Base-by-base conservation (phyloP, 2,888 invertebrate genomes). In the Coelinius sp. region DNA sequence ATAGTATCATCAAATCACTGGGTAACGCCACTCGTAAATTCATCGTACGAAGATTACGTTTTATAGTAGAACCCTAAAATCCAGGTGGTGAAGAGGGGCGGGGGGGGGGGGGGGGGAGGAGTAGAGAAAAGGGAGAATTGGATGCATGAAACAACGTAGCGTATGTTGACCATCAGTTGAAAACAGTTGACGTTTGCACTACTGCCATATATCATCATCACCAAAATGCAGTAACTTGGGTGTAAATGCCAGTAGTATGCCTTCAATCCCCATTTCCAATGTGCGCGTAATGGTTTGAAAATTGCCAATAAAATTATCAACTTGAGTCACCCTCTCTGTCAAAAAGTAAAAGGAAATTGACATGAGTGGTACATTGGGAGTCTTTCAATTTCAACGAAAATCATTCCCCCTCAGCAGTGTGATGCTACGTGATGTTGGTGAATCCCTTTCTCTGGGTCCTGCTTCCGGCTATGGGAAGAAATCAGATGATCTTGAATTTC, bases 341-440 rank as follows among this genome's bases (percentile, higher is more conserved):
- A 25, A 12, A 27, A 64, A 22, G 8, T 62, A 22, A 22, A 20
- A 49, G 46, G 46, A 49, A 87, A 86, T 86, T 87, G 87, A 76
- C 83, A 81, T 77, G 78, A 83, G 83, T 83, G 81, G 59, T 80
- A 79, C 24, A 25, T 31, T 79, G 80, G 76, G 78, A 83, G 79
- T 86, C 85, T 85, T 86, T 85, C 86, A 85, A 87, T 86, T 81
- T 85, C 77, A 75, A 78, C 17, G 46, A 20, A 49, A 20, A 5
- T 49, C 38, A 10, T 12, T 17, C 70, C 78, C 82, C 83, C 82
- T 77, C 14, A n/a, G 22, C 20, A 59, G 35, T 52, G 46, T 14
- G 49, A 68, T 27, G 49, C 67, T 52, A 69, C 74, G 56, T 65
- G 53, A 25, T 56, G 8, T 12, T 41, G 41, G n/a, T n/a, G n/a